Evolutionary conservation across 2,113 vertebrate genomes (phyloP).

Genomic region (Xiphorhynchus elegans): DNA sequence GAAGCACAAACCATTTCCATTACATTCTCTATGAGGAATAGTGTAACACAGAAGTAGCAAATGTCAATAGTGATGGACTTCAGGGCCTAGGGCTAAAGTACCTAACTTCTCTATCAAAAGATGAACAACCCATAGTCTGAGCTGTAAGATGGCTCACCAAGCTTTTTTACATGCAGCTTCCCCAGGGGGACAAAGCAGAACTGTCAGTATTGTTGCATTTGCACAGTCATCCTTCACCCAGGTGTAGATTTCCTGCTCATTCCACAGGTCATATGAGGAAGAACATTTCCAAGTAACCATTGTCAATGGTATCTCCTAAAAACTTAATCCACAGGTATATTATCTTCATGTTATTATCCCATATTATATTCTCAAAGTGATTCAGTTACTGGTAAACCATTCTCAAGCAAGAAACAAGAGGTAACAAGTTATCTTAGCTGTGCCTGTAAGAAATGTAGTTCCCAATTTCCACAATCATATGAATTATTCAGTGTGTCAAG

Average conservation of each 20-base stretch:
- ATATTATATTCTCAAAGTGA: not conserved
- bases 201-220: not conserved
- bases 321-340: not conserved
- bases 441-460: not conserved
- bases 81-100: not conserved
- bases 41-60: accelerated
- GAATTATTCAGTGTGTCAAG: not conserved
- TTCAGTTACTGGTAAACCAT: not conserved
- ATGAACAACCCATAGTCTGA: not conserved
- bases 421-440: not conserved
- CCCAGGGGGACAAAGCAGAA: not conserved
- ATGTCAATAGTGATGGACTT: not conserved
- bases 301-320: not conserved
- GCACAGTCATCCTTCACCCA: not conserved
- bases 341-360: not conserved
- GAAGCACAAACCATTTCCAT: not conserved
- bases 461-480: not conserved
- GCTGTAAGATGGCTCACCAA: not conserved
- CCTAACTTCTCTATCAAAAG: not conserved
- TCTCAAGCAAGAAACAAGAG: not conserved
- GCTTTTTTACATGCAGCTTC: not conserved
- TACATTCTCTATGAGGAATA: not conserved
- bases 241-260: not conserved
- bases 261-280: not conserved
- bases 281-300: not conserved